Base-by-base conservation (phyloP, 2,888 invertebrate species). In the Phasia obesa region DNA sequence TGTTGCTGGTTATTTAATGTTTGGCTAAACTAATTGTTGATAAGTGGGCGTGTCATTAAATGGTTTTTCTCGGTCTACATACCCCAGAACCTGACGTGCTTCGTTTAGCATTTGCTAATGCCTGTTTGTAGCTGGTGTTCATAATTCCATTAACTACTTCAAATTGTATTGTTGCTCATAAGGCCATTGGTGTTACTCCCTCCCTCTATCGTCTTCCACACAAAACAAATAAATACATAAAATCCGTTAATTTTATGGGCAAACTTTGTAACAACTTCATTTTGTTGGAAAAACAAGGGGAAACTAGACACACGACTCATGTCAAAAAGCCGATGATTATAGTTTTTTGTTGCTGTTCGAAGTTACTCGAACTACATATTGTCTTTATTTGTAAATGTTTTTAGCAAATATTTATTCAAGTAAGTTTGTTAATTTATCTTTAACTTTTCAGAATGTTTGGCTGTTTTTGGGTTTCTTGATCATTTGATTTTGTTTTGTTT, bases 31-130 rank as follows among this genome's bases (percentile, higher is more conserved):
- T 84, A 85, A 85, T 85, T 85, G 81, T 47, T 81, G 84, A 85
- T 85, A 85, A 85, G 85, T 85, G 85, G 85, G 85, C 85, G 85
- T 85, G 85, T 80, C 85, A 84, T 42, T 83, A 35, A 75, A 75
- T 76, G 75, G 65, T 75, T 67, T 78, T 75, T n/a, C n/a, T n/a
- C n/a, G 78, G 55, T 49, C 31, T 70, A 17, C 49, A 38, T 42
- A 42, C 51, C 25, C 25, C 47, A 64, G 4, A n/a, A 42, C 13
- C 69, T 62, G 42, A 59, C 70, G 74, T 70, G 74, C 23, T 64
- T 74, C 64, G 70, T 65, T 83, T 59, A 55, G 44, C 60, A 59
- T 59, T 70, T 57, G 35, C 62, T 27, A 49, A 47, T 73, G n/a
- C n/a, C n/a, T n/a, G 25, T 49, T 64, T 74, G 38, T 69, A 21